A percentile compares a stretch with the other conserved stretches of the same genome.
phyloP scores from a whole-genome alignment of 2,888 invertebrate genomes.

The Eupsilia transversa region DNA sequence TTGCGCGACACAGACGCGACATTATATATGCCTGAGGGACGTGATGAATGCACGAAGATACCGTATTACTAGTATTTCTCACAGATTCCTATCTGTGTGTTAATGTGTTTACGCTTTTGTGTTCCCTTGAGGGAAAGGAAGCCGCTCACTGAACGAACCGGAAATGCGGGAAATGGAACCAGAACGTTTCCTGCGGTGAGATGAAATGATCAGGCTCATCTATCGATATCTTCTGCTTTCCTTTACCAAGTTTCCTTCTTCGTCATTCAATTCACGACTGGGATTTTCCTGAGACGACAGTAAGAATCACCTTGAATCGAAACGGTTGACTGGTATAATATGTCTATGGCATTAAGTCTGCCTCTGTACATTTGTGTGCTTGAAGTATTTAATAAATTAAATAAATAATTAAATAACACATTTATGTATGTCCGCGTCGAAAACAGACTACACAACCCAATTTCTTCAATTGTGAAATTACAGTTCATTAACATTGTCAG shows the following conservation, averaged over 20 bases:
- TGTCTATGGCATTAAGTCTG: no score
- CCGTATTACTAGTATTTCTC: slow-evolving; percentile 38
- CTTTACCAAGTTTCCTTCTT: slow-evolving; percentile 2
- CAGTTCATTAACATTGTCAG: slow-evolving; percentile 41
- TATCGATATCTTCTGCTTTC: not conserved
- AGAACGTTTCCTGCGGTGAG: slow-evolving; percentile 23
- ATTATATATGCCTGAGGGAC: slow-evolving; percentile 36
- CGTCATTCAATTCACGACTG: not conserved
- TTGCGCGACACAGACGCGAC: slow-evolving; percentile 16
- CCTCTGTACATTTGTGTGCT: no score
- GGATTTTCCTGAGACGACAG: not conserved
- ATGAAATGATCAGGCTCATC: slow-evolving; percentile 5
- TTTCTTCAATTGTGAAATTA: slow-evolving; percentile 23
- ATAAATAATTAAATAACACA: no score
- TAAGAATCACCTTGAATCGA: not conserved
- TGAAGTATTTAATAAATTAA: no score
- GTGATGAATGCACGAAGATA: slow-evolving; percentile 49
- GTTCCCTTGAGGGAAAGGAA: slow-evolving; percentile 17
- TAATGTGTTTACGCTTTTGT: slow-evolving; percentile 38
- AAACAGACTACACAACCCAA: slow-evolving; percentile 12
- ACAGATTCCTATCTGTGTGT: slow-evolving; percentile 37
- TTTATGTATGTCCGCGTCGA: not conserved
- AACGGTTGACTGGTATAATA: no score
- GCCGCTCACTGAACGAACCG: not conserved
- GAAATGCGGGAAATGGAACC: slow-evolving; percentile 38